A percentile compares a stretch with the other conserved stretches of the same genome.
Evolutionary conservation across 2,888 invertebrate species (phyloP).

Genomic region (Ornithoptera priamus): DNA sequence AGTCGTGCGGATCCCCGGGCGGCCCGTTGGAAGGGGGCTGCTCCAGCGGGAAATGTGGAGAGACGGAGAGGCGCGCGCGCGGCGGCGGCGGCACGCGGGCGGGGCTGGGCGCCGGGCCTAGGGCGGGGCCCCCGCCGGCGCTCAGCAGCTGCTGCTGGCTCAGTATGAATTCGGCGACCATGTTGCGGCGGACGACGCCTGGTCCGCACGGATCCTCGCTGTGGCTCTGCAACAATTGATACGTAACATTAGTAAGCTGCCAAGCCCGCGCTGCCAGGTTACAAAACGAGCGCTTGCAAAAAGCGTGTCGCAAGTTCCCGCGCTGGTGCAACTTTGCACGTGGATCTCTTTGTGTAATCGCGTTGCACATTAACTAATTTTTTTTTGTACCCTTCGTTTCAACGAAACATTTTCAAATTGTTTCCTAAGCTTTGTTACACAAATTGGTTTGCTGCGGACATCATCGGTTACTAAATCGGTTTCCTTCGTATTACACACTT

Average conservation of each 20-base stretch:
- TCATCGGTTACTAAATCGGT: slow-evolving; percentile 55
- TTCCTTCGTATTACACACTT: slow-evolving; percentile 41
- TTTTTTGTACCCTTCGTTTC: slow-evolving; percentile 69
- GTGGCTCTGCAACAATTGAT: slow-evolving; percentile 74
- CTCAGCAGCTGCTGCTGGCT: slow-evolving; percentile 82
- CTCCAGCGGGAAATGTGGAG: slow-evolving; percentile 76
- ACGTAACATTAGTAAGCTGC: slow-evolving; percentile 53
- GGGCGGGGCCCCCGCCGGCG: slow-evolving; percentile 57
- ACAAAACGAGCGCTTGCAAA: slow-evolving; percentile 65
- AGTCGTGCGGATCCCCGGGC: slow-evolving; percentile 58
- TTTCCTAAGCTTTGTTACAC: slow-evolving; percentile 64
- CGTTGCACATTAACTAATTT: slow-evolving; percentile 57
- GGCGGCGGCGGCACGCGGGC: slow-evolving; percentile 63
- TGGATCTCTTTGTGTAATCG: slow-evolving; percentile 69
- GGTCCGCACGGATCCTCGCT: slow-evolving; percentile 74
- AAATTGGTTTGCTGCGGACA: slow-evolving; percentile 62
- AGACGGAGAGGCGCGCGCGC: slow-evolving; percentile 64
- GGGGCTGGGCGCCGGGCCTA: slow-evolving; percentile 63
- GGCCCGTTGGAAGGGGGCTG: slow-evolving; percentile 53
- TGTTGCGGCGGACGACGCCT: slow-evolving; percentile 84
- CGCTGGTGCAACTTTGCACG: slow-evolving; percentile 60
- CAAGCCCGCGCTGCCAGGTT: slow-evolving; percentile 47
- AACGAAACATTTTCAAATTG: slow-evolving; percentile 60
- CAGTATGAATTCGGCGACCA: slow-evolving; percentile 92
- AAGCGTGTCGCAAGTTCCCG: slow-evolving; percentile 66